These are phyloP conservation scores for Euura lappo DNA, from an alignment of 1,140 invertebrate species.

Conservation along the genomic window DNA sequence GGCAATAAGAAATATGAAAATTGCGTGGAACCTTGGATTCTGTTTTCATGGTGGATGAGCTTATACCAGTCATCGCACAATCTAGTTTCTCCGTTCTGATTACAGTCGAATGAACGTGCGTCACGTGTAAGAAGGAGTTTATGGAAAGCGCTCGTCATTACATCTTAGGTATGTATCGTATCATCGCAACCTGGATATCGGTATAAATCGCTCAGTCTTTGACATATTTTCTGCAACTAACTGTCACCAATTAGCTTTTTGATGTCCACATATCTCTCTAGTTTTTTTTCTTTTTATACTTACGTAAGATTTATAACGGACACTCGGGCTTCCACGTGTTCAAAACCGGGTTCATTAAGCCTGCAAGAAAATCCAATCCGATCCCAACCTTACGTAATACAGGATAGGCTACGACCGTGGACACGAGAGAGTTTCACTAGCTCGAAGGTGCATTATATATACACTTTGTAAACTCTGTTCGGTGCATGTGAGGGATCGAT, in stretches of 20 bases:
- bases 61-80: not conserved
- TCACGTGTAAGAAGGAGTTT: not conserved
- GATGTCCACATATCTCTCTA: not conserved
- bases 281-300: not conserved
- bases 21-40: not conserved
- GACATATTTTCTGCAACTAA: not conserved
- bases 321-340: not conserved
- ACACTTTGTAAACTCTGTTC: not conserved
- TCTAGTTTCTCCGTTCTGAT: slow-evolving; percentile 5
- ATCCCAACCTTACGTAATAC: not conserved
- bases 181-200: not conserved
- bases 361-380: not conserved
- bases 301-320: slow-evolving; percentile 1
- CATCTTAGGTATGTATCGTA: not conserved
- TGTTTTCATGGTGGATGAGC: slow-evolving; percentile 1
- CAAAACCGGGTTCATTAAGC: not conserved
- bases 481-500: not conserved
- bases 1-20: not conserved
- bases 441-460: not conserved
- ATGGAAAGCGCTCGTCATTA: not conserved
- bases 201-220: not conserved
- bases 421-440: slow-evolving; percentile 3
- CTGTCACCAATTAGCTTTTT: not conserved
- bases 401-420: not conserved
- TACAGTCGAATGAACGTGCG: not conserved